phyloP scores from a whole-genome alignment of 92 coral and sea anemone genomes.

The Parazoanthus swiftii region DNA sequence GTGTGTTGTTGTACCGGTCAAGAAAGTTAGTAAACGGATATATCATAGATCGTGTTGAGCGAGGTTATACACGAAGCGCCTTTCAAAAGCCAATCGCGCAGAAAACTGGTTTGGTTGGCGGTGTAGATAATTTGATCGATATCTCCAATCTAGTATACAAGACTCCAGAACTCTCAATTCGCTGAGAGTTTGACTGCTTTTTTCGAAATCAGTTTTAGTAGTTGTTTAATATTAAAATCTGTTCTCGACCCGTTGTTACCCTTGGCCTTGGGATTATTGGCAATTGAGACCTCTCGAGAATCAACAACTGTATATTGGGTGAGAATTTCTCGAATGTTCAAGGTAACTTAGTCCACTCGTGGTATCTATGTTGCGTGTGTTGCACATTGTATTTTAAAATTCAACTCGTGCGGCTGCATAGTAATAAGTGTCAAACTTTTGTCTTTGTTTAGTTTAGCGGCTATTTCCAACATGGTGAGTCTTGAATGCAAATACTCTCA shows the following conservation, averaged over 20 bases:
- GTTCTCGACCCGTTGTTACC: not conserved
- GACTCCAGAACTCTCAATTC: not conserved
- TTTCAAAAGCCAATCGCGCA: not conserved
- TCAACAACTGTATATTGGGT: not conserved
- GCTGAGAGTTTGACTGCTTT: not conserved
- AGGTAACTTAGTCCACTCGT: not conserved
- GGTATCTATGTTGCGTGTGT: not conserved
- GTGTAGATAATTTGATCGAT: not conserved
- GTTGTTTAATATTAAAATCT: too few relatives aligned
- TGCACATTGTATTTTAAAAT: not conserved
- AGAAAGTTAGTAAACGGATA: not conserved
- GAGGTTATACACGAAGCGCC: not conserved
- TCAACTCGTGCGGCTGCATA: not conserved
- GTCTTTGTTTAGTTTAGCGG: not conserved
- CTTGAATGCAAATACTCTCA: not conserved
- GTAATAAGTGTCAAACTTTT: not conserved
- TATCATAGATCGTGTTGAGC: not conserved
- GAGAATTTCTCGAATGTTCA: not conserved
- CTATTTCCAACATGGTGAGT: not conserved
- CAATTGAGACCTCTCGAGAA: not conserved
- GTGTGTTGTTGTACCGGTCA: not conserved
- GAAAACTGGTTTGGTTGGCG: not conserved
- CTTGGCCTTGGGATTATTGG: slow-evolving; percentile 1
- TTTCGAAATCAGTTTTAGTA: not conserved
- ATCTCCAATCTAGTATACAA: not conserved